Percentiles rank a stretch among this genome's conserved stretches.
Conservation (phyloP, 1,140 invertebrate species). For the Eriocheir sinensis region DNA sequence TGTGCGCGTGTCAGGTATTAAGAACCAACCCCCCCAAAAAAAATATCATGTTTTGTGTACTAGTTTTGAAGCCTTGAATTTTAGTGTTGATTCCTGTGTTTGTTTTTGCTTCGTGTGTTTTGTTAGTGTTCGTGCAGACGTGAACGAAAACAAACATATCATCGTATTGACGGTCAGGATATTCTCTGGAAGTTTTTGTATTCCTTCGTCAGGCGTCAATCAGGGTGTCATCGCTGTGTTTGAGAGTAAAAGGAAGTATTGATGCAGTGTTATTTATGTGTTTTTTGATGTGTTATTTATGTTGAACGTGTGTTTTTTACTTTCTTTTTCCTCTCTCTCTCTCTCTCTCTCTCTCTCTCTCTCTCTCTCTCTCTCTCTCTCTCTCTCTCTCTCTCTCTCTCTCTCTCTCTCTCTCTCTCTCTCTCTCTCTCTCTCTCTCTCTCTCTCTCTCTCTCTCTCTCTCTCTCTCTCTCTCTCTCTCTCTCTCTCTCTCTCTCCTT, state of each 20-base stretch:
- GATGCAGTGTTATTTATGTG: too few species aligned
- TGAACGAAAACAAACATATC: too few species aligned
- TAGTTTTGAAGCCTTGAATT: background rate
- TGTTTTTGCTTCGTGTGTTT: too few species aligned
- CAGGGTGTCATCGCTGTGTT: too few species aligned
- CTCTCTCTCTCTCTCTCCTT: background rate
- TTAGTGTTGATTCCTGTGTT: background rate
- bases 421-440: background rate
- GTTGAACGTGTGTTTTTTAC: too few species aligned
- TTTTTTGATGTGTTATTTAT: too few species aligned
- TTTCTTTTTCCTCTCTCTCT: background rate
- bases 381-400: background rate
- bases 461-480: background rate
- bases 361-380: constrained; percentile 1
- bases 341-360: background rate
- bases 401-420: background rate
- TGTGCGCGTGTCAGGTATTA: too few species aligned
- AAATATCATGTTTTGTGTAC: background rate
- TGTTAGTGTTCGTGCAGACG: too few species aligned
- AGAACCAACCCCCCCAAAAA: too few species aligned
- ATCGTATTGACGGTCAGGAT: background rate
- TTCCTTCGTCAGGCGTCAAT: background rate
- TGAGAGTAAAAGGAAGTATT: too few species aligned
- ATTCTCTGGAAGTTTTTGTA: background rate
- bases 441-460: background rate